These are phyloP conservation scores for Mesorhabditis spiculigera DNA, from an alignment of 2,888 invertebrate genomes.

Conservation along the genomic window DNA sequence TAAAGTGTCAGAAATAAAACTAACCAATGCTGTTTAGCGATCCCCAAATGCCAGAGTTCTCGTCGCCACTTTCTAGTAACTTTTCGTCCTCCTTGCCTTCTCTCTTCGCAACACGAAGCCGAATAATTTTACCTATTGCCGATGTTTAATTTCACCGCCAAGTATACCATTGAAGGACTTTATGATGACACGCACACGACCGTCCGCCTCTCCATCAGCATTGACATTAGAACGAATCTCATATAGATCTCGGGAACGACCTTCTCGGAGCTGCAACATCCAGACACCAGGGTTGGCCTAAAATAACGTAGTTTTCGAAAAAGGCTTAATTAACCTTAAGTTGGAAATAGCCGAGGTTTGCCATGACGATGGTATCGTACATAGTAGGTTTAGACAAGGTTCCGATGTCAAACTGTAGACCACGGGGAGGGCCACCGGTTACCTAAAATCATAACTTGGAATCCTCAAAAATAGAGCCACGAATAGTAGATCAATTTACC, in stretches of 20 bases:
- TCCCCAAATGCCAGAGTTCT: conserved; percentile 69
- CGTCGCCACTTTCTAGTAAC: conserved; percentile 72
- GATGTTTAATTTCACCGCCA: conserved; percentile 34
- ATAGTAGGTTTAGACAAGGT: conserved; percentile 67
- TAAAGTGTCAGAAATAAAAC: neutral
- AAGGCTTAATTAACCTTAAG: conserved; percentile 61
- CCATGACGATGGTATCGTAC: conserved; percentile 99
- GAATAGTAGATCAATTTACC: conserved; percentile 60
- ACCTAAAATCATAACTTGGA: conserved; percentile 9
- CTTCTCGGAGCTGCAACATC: conserved; percentile 82
- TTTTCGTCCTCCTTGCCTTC: conserved; percentile 81
- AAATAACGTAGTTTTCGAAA: neutral
- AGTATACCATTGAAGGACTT: conserved; percentile 10
- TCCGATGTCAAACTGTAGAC: conserved; percentile 90
- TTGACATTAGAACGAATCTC: conserved; percentile 67
- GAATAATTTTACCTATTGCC: conserved; percentile 63
- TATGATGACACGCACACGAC: conserved; percentile 21
- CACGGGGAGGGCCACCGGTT: conserved; percentile 86
- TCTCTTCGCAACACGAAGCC: conserved; percentile 71
- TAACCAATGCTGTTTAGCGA: conserved; percentile 12
- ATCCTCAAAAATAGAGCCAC: neutral
- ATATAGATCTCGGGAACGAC: conserved; percentile 89
- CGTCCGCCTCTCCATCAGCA: conserved; percentile 38
- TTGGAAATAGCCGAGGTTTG: conserved; percentile 97
- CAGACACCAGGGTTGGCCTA: conserved; percentile 91